Evolutionary conservation across 2,888 invertebrate genomes (phyloP).

Genomic region (Meiosimyza decipiens): DNA sequence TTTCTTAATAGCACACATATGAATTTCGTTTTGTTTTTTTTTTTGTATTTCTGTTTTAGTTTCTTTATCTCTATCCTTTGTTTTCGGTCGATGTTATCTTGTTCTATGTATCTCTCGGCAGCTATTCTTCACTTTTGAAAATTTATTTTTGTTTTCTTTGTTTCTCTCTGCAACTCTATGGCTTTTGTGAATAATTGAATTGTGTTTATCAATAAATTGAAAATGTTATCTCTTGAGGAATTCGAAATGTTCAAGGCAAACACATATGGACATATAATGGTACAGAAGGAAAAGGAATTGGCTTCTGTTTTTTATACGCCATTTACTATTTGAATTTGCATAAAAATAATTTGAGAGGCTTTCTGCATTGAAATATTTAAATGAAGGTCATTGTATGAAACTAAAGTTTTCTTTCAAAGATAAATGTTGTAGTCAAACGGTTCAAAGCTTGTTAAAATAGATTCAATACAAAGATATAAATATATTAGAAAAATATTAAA

Average conservation of each 20-base stretch:
- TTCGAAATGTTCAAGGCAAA: slow-evolving; percentile 33
- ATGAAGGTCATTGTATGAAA: too few species aligned
- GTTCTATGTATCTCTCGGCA: neutral
- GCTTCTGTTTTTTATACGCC: too few species aligned
- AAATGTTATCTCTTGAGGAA: slow-evolving; percentile 47
- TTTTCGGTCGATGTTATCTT: too few species aligned
- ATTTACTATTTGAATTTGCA: too few species aligned
- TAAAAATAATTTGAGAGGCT: too few species aligned
- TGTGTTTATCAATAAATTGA: slow-evolving; percentile 50
- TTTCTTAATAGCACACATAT: slow-evolving; percentile 39
- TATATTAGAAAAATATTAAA: too few species aligned
- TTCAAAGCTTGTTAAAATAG: too few species aligned
- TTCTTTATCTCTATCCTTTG: slow-evolving; percentile 12
- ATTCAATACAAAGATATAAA: too few species aligned
- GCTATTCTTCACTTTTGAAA: slow-evolving; percentile 5
- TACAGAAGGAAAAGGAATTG: slow-evolving; percentile 27
- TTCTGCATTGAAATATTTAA: too few species aligned
- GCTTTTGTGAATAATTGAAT: slow-evolving; percentile 45
- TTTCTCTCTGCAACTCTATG: slow-evolving; percentile 15
- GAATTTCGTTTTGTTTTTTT: slow-evolving; percentile 29
- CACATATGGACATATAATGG: too few species aligned
- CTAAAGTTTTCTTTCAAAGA: neutral
- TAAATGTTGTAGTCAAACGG: too few species aligned
- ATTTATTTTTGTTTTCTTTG: slow-evolving; percentile 13
- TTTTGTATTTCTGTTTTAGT: slow-evolving; percentile 19